Percentiles rank a stretch among this genome's conserved stretches.
Evolutionary conservation across 2,797 vertebrate species (phyloP).

Genomic region (Sarcoramphus papa): DNA sequence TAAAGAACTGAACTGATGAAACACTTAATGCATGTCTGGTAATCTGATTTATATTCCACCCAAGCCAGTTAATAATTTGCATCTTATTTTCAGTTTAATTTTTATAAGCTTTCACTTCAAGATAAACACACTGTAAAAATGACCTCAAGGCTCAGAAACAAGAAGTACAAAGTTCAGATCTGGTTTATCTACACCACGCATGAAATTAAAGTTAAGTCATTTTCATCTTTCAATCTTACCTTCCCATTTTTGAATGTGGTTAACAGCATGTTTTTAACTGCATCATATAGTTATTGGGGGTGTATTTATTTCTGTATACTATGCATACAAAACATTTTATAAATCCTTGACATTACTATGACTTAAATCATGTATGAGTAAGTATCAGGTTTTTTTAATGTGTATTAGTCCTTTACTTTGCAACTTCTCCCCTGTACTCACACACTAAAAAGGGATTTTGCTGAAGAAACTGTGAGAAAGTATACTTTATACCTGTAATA

Average conservation of each 20-base stretch:
- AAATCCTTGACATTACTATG: background rate
- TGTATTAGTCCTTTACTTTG: background rate
- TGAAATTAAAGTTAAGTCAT: background rate
- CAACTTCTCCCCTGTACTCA: background rate
- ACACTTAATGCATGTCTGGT: background rate
- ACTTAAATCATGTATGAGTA: background rate
- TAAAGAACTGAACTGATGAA: background rate
- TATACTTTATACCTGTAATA: background rate
- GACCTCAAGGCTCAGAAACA: background rate
- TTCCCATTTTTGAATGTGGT: background rate
- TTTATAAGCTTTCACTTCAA: background rate
- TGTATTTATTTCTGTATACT: background rate
- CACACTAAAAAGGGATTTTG: background rate
- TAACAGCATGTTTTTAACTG: background rate
- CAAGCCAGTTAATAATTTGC: background rate
- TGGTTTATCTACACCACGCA: background rate
- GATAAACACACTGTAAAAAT: background rate
- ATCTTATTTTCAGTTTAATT: background rate
- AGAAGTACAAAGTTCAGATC: background rate
- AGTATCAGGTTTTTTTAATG: background rate
- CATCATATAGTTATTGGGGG: background rate
- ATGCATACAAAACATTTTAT: background rate
- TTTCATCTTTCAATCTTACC: background rate
- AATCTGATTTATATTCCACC: background rate
- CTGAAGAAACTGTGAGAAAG: background rate